These are phyloP conservation scores for Eulithis testata DNA, from an alignment of 2,888 invertebrate species.

Conservation along the genomic window DNA sequence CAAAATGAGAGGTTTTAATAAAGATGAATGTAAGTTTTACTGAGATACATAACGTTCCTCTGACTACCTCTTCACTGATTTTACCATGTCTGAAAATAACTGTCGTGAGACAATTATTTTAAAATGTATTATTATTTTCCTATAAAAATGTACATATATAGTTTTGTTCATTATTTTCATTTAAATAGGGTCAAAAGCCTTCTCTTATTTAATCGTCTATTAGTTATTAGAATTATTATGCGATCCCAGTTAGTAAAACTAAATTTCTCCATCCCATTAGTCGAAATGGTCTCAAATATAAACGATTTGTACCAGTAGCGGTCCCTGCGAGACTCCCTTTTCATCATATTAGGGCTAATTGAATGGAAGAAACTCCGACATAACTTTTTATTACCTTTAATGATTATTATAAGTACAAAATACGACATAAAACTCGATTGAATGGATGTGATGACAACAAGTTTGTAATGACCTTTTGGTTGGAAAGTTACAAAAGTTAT, in stretches of 20 bases:
- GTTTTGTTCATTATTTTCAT: too few species aligned
- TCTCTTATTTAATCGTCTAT: not conserved
- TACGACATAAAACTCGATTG: slow-evolving; percentile 21
- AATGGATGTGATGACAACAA: slow-evolving; percentile 20
- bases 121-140: too few species aligned
- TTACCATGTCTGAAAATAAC: too few species aligned
- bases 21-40: too few species aligned
- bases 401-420: slow-evolving; percentile 24
- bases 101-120: too few species aligned
- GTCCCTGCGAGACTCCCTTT: slow-evolving; percentile 5
- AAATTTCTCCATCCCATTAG: slow-evolving; percentile 12
- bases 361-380: slow-evolving; percentile 10
- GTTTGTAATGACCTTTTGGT: slow-evolving; percentile 1
- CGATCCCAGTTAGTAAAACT: slow-evolving; percentile 22
- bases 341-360: slow-evolving; percentile 18
- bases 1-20: too few species aligned
- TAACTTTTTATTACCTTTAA: slow-evolving; percentile 17
- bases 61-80: too few species aligned
- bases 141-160: too few species aligned
- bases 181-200: not conserved
- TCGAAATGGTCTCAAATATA: slow-evolving; percentile 13
- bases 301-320: slow-evolving; percentile 20
- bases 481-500: slow-evolving; percentile 12
- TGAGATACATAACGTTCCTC: too few species aligned
- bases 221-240: slow-evolving; percentile 2